Evolutionary conservation across 2,797 vertebrate species (phyloP), one percentile per base, ranked within the genome.

Genomic region (Gymnopithys bicolor): DNA sequence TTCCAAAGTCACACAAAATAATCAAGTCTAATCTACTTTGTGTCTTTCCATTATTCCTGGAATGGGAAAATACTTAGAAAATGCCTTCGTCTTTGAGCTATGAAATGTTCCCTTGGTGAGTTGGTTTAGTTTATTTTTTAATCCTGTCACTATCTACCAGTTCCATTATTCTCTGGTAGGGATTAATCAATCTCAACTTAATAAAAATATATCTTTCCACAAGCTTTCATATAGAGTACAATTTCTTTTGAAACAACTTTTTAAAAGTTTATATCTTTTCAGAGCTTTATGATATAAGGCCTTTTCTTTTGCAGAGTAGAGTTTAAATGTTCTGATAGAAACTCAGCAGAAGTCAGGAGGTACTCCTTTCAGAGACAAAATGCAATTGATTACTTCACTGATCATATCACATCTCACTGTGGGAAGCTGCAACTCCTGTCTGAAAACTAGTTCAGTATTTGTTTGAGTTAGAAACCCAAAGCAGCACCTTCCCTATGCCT

Each of bases 141-240:
- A 49, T 77, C 45, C 17, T 81, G 58, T 64, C 59, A 46, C 37
- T 85, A 32, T 80, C 76, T 68, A 75, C 13, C 19, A 30, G 5
- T 81, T 88, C 37, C 9, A 16, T 78, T 95, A 58, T 93, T 55
- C 43, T 83, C 24, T 75, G 28, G n/a, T 63, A 66, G 18, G 10
- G 19, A 53, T 78, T 83, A 77, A 86, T 87, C 78, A 69, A 56
- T 75, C 30, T 80, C 13, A 39, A 30, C 12, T 77, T 77, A 93
- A 80, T 75, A 93, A 78, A 90, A 90, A 64, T 23, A 2, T 90
- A 60, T 60, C 62, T 93, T 92, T 93, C 77, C 32, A 71, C 37
- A 84, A 73, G 25, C 4, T 55, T 91, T 89, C 19, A 46, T 56
- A 64, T 5, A 33, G 53, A 81, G 19, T 33, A n/a, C 21, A 62